Conservation (phyloP, 2,888 invertebrate species). For the Ormyrus pomaceus region DNA sequence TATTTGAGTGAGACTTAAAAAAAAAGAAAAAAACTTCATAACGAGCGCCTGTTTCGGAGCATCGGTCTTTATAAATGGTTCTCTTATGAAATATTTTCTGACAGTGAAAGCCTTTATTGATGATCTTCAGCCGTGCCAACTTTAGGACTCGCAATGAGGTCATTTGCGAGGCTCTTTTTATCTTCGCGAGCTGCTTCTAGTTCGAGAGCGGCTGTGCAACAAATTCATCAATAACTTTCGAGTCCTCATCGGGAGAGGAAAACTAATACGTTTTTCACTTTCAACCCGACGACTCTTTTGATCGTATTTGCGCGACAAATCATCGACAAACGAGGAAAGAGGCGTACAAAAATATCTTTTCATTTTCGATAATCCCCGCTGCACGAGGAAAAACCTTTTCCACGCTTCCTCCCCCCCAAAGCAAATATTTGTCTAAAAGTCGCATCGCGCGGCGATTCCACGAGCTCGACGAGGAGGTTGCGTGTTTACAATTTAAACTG, state of each 20-base stretch:
- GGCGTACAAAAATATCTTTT: no score
- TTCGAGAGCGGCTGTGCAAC: no score
- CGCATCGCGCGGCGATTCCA: no score
- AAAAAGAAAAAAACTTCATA: no score
- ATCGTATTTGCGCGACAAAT: background rate
- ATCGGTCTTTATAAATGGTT: conserved; percentile 12
- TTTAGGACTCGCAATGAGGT: conserved; percentile 34
- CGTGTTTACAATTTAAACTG: conserved; percentile 13
- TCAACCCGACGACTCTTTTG: background rate
- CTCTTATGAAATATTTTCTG: conserved; percentile 24
- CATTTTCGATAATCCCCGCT: no score
- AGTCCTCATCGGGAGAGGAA: no score
- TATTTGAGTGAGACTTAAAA: no score
- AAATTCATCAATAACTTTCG: no score
- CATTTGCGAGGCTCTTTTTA: conserved; percentile 13
- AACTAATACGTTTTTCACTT: background rate
- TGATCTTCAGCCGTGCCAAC: conserved; percentile 19
- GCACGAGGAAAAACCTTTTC: no score
- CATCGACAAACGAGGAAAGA: background rate
- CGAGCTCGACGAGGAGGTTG: background rate
- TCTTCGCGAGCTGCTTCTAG: background rate
- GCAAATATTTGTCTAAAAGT: background rate
- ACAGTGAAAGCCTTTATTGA: conserved; percentile 35
- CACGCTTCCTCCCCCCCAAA: background rate
- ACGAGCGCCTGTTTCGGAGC: no score